phyloP scores from a whole-genome alignment of 2,888 invertebrate genomes.

The Pseudococcus longispinus region DNA sequence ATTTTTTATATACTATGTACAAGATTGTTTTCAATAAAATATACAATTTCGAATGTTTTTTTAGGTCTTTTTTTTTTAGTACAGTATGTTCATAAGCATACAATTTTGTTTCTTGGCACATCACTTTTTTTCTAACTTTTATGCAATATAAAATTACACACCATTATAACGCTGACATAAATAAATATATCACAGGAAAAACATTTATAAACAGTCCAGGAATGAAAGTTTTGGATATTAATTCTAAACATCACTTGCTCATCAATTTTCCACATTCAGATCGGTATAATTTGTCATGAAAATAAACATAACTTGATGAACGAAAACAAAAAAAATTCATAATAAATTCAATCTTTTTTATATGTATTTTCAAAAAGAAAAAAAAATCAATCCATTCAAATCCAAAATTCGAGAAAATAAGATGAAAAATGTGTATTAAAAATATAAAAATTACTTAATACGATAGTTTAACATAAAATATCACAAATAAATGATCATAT shows the following conservation, averaged over 20 bases:
- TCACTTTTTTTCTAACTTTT: constrained; percentile 29
- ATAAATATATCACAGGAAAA: constrained; percentile 56
- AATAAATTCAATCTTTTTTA: background rate
- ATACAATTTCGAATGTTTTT: background rate
- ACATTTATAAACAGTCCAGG: constrained; percentile 49
- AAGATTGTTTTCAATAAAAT: background rate
- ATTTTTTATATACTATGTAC: constrained; percentile 24
- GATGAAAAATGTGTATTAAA: constrained; percentile 14
- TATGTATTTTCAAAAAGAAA: background rate
- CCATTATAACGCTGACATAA: constrained; percentile 19
- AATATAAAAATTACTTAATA: constrained; percentile 24
- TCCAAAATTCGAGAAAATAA: background rate
- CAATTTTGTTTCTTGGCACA: constrained; percentile 33
- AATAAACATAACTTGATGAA: background rate
- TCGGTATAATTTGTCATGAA: constrained; percentile 35
- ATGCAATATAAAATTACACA: constrained; percentile 14
- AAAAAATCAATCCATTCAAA: background rate
- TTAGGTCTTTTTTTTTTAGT: constrained; percentile 19
- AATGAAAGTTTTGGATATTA: constrained; percentile 55
- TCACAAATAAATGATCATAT: constrained; percentile 45
- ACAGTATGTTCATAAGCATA: background rate
- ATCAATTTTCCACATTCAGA: constrained; percentile 9
- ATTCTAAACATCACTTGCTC: constrained; percentile 45
- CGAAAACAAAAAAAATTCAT: background rate
- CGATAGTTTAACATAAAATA: constrained; percentile 32